Evolutionary conservation across 2,888 invertebrate species (phyloP).

Genomic region (Pyralis farinalis): DNA sequence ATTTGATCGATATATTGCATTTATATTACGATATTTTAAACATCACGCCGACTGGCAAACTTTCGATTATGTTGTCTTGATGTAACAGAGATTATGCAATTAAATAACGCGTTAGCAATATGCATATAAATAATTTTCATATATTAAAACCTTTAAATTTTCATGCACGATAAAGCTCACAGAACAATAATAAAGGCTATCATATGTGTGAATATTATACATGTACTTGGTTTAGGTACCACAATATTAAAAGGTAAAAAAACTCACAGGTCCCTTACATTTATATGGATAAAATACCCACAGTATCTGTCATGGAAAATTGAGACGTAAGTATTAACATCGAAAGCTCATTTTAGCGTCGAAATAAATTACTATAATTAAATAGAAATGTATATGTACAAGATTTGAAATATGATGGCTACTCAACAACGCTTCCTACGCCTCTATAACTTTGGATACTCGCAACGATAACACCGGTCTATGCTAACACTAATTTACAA

Average conservation of each 20-base stretch:
- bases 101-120: constrained; percentile 12
- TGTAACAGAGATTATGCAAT: constrained; percentile 15
- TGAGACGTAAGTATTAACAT: constrained; percentile 49
- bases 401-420: constrained; percentile 47
- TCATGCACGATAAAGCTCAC: constrained; percentile 13
- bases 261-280: constrained; percentile 28
- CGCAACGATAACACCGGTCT: constrained; percentile 59
- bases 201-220: too few relatives aligned
- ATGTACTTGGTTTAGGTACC: neutral
- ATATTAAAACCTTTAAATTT: constrained; percentile 5
- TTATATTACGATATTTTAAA: constrained; percentile 13
- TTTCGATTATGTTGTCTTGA: constrained; percentile 18
- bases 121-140: too few relatives aligned
- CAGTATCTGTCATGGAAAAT: constrained; percentile 63
- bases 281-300: constrained; percentile 31
- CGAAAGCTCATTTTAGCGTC: constrained; percentile 60
- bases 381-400: constrained; percentile 63
- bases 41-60: constrained; percentile 44
- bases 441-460: constrained; percentile 74
- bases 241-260: constrained; percentile 11
- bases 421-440: constrained; percentile 55
- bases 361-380: constrained; percentile 73
- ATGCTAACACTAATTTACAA: constrained; percentile 74
- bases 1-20: constrained; percentile 9
- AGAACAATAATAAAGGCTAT: constrained; percentile 23